Base-by-base conservation (phyloP, 2,797 vertebrate species). In the Sebastes vulpes region DNA sequence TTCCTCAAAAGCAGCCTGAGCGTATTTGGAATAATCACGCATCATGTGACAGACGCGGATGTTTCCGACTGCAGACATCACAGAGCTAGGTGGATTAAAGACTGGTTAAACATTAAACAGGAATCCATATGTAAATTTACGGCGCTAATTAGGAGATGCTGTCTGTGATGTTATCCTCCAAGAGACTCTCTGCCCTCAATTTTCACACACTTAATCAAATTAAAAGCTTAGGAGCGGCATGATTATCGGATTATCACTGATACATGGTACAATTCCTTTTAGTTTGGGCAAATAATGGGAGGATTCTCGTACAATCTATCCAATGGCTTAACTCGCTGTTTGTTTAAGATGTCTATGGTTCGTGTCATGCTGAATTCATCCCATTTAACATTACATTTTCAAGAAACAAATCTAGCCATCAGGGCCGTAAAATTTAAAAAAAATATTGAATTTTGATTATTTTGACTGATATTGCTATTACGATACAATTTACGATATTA, bases 131-230 rank as follows among this genome's bases (percentile, higher is more conserved):
- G 96, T 97, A 97, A 98, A 98, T 97, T 97, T 97, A 97, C 96
- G 95, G 95, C 96, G 84, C 88, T 95, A 96, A 96, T 96, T 97
- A 96, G 94, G 88, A 89, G 86, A 93, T 81, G 87, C 89, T 90
- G 92, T 95, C 95, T 95, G 89, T 93, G 96, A 97, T 97, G 94
- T 97, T 95, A 96, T 96, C 96, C 94, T 88, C 89, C 95, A 94
- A 95, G 95, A 96, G 96, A 97, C 96, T 96, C 95, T 96, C 95
- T 97, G 96, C 95, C 95, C 96, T 97, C 96, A 92, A 93, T 97
- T 96, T 96, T 96, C 95, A 93, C 95, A 96, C 94, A 94, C 96
- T 97, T 98, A 98, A 98, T 98, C 97, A 97, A 98, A 99, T 99
- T 98, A 98, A 97, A 96, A 97, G 97, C 97, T 98, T 97, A 97